phyloP scores from a whole-genome alignment of 2,888 invertebrate genomes.

The Silvanus unidentatus region DNA sequence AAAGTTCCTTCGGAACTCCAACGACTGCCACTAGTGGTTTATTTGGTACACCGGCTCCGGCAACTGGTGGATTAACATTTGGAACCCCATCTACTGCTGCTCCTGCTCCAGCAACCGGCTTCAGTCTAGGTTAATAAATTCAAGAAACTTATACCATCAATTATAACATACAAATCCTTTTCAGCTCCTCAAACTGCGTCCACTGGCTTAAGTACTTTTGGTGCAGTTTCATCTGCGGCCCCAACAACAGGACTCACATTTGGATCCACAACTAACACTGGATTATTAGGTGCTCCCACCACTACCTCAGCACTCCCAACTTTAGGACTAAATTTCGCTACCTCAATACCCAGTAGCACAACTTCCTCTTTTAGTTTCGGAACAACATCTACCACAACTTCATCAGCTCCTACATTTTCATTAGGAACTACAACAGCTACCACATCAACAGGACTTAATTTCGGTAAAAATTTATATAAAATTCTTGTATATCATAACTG shows the following conservation, averaged over 20 bases:
- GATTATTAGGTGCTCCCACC: background rate
- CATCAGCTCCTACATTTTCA: background rate
- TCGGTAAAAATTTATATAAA: slow-evolving; percentile 1
- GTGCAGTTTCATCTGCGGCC: slow-evolving; percentile 2
- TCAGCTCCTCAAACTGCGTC: slow-evolving; percentile 18
- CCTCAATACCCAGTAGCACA: slow-evolving; percentile 25
- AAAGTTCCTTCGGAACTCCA: slow-evolving; percentile 10
- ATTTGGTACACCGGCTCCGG: slow-evolving; percentile 28
- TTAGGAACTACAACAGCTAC: slow-evolving; percentile 14
- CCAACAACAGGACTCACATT: background rate
- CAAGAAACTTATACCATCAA: slow-evolving; percentile 20
- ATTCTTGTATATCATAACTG: background rate
- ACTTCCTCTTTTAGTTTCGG: slow-evolving; percentile 15
- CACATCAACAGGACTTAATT: slow-evolving; percentile 3
- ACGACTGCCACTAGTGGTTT: slow-evolving; percentile 21
- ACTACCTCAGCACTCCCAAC: background rate
- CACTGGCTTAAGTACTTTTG: slow-evolving; percentile 11
- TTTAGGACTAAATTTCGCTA: slow-evolving; percentile 2
- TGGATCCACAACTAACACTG: background rate
- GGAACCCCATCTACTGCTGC: slow-evolving; percentile 1
- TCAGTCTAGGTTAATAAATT: slow-evolving; percentile 23
- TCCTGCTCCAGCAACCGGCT: slow-evolving; percentile 17
- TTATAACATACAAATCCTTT: background rate
- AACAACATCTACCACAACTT: slow-evolving; percentile 6
- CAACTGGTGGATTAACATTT: slow-evolving; percentile 6